Evolutionary conservation across 1,140 invertebrate genomes (phyloP).

Genomic region (Aphaenogaster floridana): DNA sequence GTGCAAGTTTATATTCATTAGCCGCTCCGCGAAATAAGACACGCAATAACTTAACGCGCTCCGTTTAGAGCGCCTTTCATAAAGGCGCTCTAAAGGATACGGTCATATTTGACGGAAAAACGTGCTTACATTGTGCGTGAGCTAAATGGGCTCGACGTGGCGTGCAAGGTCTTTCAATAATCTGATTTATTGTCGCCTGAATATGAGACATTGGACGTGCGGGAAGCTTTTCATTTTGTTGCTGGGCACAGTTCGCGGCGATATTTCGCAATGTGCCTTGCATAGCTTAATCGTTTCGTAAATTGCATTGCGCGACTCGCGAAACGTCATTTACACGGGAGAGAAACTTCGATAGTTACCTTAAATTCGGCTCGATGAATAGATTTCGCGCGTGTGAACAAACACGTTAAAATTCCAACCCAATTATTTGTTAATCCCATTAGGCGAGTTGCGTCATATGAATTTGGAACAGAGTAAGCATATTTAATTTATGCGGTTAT

Average conservation of each 20-base stretch:
- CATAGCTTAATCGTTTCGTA: constrained; percentile 5
- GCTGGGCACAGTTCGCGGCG: not conserved
- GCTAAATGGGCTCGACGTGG: not conserved
- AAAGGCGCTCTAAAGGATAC: not conserved
- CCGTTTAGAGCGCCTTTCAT: constrained; percentile 12
- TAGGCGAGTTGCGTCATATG: constrained; percentile 2
- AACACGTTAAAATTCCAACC: constrained; percentile 17
- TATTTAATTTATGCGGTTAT: constrained; percentile 46
- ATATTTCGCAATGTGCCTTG: not conserved
- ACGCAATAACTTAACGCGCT: constrained; percentile 42
- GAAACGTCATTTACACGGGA: constrained; percentile 24
- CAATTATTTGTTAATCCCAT: constrained; percentile 17
- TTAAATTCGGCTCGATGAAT: constrained; percentile 18
- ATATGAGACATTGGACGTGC: constrained; percentile 10
- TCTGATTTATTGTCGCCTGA: constrained; percentile 44
- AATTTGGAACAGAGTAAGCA: constrained; percentile 4
- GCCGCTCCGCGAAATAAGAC: constrained; percentile 33
- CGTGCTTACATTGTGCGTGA: not conserved
- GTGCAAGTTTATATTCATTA: constrained; percentile 57
- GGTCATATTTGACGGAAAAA: constrained; percentile 11
- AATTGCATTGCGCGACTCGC: constrained; percentile 21
- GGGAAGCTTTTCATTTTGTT: constrained; percentile 23
- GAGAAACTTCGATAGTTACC: constrained; percentile 38
- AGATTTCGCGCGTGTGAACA: not conserved
- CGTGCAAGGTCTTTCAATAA: constrained; percentile 6